Evolutionary conservation across 2,888 invertebrate species (phyloP).

Genomic region (Platynereis dumerilii): DNA sequence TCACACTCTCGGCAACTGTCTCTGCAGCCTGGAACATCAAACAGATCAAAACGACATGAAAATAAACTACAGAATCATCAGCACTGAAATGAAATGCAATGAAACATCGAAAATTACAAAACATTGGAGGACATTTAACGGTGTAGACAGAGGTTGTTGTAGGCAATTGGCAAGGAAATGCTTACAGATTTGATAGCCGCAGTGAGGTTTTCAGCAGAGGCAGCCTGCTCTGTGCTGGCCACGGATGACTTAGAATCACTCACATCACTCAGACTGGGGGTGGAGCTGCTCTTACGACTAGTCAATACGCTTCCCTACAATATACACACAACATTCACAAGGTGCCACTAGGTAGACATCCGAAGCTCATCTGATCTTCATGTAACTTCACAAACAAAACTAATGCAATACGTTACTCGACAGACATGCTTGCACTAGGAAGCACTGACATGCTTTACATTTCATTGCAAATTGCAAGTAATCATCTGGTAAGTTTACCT

Average conservation of each 20-base stretch:
- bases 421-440: no score
- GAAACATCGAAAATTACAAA: background rate
- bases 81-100: background rate
- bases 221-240: slow-evolving; percentile 90
- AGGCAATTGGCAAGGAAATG: slow-evolving; percentile 16
- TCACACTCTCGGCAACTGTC: slow-evolving; percentile 84
- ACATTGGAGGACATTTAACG: no score
- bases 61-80: no score
- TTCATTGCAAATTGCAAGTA: no score
- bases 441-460: no score
- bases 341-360: background rate
- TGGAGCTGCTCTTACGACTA: slow-evolving; percentile 91
- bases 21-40: slow-evolving; percentile 81
- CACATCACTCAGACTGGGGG: slow-evolving; percentile 77
- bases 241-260: slow-evolving; percentile 87
- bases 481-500: no score
- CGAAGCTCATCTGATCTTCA: slow-evolving; percentile 3
- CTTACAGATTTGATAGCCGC: slow-evolving; percentile 57
- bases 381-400: no score
- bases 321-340: slow-evolving; percentile 1
- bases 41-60: no score
- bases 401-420: no score
- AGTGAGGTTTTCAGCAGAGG: slow-evolving; percentile 88
- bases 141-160: background rate
- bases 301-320: slow-evolving; percentile 67